phyloP scores from a whole-genome alignment of 2,113 vertebrate genomes.

The Mirza zaza region DNA sequence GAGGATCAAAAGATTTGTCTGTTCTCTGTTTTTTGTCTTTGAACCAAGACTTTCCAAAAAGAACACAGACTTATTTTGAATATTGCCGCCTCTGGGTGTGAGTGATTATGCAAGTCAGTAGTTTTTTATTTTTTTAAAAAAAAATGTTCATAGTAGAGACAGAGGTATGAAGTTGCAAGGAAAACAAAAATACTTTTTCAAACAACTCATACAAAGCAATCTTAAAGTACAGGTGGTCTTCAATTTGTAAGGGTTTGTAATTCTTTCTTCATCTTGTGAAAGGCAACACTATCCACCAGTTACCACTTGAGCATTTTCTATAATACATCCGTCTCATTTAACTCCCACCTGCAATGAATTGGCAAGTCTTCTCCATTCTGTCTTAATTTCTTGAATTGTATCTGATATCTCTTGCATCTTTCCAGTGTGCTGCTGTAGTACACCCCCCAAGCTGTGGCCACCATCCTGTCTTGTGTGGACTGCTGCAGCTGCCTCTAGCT shows the following conservation, averaged over 20 bases:
- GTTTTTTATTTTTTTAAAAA: conserved; percentile 24
- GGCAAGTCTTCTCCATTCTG: neutral
- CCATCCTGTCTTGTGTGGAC: rapidly evolving
- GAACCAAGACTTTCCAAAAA: conserved; percentile 73
- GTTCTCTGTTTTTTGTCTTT: conserved; percentile 69
- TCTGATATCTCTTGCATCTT: neutral
- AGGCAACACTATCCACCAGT: neutral
- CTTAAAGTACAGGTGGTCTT: conserved; percentile 46
- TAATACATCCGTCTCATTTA: neutral
- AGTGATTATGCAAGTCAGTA: conserved; percentile 62
- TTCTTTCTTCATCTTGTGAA: neutral
- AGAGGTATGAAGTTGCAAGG: conserved; percentile 57
- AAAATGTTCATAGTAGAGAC: conserved; percentile 36
- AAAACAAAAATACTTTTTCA: conserved; percentile 59
- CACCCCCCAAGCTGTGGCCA: too few species aligned
- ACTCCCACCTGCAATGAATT: neutral
- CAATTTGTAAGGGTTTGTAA: neutral
- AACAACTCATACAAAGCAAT: conserved; percentile 42
- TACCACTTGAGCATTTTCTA: neutral
- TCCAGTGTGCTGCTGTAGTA: neutral
- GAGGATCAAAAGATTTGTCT: conserved; percentile 67
- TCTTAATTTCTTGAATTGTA: neutral
- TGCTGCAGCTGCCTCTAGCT: neutral
- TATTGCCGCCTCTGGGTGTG: conserved; percentile 70
- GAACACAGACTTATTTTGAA: conserved; percentile 73